Evolutionary conservation across 2,888 invertebrate species (phyloP).

Genomic region (Craniophora ligustri): DNA sequence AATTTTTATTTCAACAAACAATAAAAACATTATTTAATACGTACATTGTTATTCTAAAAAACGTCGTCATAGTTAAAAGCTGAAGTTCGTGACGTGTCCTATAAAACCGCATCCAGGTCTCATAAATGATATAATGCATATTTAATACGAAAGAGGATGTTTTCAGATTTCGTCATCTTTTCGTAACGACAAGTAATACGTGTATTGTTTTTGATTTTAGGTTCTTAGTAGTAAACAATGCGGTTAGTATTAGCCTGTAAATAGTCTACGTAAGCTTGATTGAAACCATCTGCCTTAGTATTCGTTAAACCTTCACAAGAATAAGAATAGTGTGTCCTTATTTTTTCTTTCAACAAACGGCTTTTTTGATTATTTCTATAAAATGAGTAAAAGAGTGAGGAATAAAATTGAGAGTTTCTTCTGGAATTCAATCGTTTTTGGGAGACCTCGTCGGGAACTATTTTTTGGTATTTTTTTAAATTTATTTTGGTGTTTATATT

Average conservation of each 20-base stretch:
- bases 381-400: constrained; percentile 2
- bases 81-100: neutral
- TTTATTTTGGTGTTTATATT: neutral
- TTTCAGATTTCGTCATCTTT: constrained; percentile 3
- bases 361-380: neutral
- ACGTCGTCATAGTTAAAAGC: neutral
- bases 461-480: constrained; percentile 3
- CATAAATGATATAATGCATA: neutral
- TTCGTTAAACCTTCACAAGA: neutral
- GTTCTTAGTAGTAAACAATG: constrained; percentile 2
- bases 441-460: neutral
- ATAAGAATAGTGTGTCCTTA: constrained; percentile 5
- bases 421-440: constrained; percentile 2
- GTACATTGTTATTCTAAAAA: neutral
- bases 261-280: neutral
- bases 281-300: neutral
- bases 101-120: neutral
- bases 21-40: no score
- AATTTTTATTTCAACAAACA: no score
- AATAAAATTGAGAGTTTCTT: constrained; percentile 9
- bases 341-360: no score
- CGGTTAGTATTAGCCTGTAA: neutral
- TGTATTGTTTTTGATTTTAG: constrained; percentile 6
- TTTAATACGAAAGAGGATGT: constrained; percentile 1
- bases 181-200: neutral